These are phyloP conservation scores for Erythrolamprus reginae DNA, from an alignment of 2,113 vertebrate species.

Conservation along the genomic window DNA sequence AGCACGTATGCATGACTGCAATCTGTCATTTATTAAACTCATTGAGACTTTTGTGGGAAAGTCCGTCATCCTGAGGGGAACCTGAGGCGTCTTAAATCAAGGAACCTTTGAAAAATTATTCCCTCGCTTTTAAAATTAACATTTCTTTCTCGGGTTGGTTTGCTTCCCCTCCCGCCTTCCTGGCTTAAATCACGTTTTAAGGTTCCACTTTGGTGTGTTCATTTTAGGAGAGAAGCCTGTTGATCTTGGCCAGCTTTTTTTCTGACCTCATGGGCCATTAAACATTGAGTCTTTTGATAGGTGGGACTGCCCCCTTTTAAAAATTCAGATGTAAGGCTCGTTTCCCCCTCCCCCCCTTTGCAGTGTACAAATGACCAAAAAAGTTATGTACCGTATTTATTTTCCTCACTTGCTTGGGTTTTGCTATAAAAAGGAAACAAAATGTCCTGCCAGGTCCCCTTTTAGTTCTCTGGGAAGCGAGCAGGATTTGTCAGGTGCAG, in stretches of 20 bases:
- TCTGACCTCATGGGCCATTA: not conserved
- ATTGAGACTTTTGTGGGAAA: not conserved
- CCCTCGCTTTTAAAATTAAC: not conserved
- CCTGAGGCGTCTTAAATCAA: no score
- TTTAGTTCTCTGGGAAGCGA: not conserved
- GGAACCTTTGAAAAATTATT: not conserved
- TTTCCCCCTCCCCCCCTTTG: not conserved
- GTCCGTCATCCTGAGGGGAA: not conserved
- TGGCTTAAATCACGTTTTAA: not conserved
- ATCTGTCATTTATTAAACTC: not conserved
- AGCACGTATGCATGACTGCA: not conserved
- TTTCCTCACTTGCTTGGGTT: not conserved
- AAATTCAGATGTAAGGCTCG: not conserved
- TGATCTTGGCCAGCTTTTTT: not conserved
- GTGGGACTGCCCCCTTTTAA: not conserved
- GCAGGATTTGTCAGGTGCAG: not conserved
- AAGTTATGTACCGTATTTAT: no score
- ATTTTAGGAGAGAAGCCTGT: not conserved
- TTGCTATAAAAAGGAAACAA: not conserved
- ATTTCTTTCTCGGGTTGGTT: no score
- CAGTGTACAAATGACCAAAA: not conserved
- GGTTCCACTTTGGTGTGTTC: not conserved
- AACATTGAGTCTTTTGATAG: not conserved
- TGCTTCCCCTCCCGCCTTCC: fast-evolving
- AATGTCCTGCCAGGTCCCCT: not conserved